Conservation (phyloP, 2,113 vertebrate genomes). For the Cyprinodon variegatus region DNA sequence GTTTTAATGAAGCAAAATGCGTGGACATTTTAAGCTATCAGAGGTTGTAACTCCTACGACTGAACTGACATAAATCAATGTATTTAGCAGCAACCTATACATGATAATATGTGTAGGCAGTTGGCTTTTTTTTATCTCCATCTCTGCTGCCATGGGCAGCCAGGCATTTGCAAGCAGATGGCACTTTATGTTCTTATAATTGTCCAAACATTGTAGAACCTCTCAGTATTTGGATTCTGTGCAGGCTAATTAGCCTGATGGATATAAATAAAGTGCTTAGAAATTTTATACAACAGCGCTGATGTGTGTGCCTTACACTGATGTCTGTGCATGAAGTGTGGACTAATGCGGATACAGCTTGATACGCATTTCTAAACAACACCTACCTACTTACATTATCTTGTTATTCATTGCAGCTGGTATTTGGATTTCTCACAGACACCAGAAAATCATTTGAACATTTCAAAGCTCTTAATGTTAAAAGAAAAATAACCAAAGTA, state of each 20-base stretch:
- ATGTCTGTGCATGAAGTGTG: conserved; percentile 40
- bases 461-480: conserved; percentile 25
- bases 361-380: conserved; percentile 33
- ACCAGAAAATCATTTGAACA: conserved; percentile 47
- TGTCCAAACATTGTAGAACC: conserved; percentile 74
- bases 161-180: conserved; percentile 71
- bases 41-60: conserved; percentile 10
- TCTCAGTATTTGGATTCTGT: conserved; percentile 66
- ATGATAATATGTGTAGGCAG: conserved; percentile 65
- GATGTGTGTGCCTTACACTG: conserved; percentile 17
- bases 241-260: conserved; percentile 71
- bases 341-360: conserved; percentile 29
- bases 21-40: conserved; percentile 10
- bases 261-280: conserved; percentile 67
- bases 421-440: conserved; percentile 4
- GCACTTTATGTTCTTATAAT: conserved; percentile 77
- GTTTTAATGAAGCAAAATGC: conserved; percentile 7
- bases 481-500: conserved; percentile 15
- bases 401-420: conserved; percentile 11
- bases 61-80: conserved; percentile 44
- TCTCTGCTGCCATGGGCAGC: conserved; percentile 66
- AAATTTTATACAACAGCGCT: conserved; percentile 35
- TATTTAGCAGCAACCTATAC: conserved; percentile 47
- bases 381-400: conserved; percentile 31
- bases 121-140: conserved; percentile 57